Evolutionary conservation across 2,797 vertebrate genomes (phyloP), one percentile per base, ranked within the genome.

Genomic region (Hozukius guyotensis): DNA sequence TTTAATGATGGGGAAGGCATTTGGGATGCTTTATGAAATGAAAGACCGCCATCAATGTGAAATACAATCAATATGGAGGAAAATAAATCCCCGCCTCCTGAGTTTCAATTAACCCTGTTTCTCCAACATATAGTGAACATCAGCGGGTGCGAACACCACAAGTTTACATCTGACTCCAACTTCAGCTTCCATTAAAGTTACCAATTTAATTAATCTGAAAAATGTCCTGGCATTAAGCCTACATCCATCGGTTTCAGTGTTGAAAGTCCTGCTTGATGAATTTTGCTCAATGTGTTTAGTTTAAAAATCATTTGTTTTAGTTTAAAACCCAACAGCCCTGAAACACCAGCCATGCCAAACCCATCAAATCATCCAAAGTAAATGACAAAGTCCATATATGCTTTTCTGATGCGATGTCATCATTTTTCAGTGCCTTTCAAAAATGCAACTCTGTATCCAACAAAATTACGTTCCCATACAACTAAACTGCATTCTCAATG

Each of bases 1-100:
- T 89, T 80, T 80, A 87, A 82, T 68, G 63, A 86, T 65, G n/a
- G 63, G 60, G 62, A 85, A 86, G 63, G 70, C 56, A 52, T 81
- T 76, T 42, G 9, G 31, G 63, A 75, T 85, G 55, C 46, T 83
- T 86, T 82, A 84, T 82, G 65, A 83, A 80, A 88, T 55, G 73
- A 86, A 86, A 72, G 16, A n/a, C 49, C 55, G 29, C 22, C 25
- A 63, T 59, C 56, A 71, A 67, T 53, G 62, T 84, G 77, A 80
- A 78, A 70, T 42, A 6, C 36, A 64, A 80, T 87, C 75, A 69
- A 13, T 81, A 55, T 8, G 57, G 25, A 0, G 1, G 62, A 73
- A 84, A 68, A 80, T 63, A 80, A 81, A 66, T 53, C 70, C 71
- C 32, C 29, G 38, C 46, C 42, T 77, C 18, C 27, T 56, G 57